These are phyloP conservation scores for Dysmachus trigonus DNA, from an alignment of 2,888 invertebrate species.

Conservation along the genomic window DNA sequence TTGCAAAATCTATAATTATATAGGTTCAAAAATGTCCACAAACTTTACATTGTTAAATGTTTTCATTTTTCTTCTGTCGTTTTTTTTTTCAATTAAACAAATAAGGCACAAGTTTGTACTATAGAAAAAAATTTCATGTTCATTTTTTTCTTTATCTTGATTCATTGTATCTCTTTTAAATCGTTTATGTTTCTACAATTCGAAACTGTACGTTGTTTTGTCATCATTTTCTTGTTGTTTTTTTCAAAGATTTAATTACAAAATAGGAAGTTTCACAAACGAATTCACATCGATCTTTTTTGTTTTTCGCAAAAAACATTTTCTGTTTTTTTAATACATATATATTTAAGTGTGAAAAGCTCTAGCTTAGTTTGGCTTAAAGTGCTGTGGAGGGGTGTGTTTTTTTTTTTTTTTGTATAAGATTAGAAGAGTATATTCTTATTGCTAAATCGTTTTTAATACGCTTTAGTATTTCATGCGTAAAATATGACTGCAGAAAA, in stretches of 20 bases:
- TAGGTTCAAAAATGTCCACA: neutral
- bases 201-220: neutral
- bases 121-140: slow-evolving; percentile 39
- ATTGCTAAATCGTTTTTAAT: neutral
- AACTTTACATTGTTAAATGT: neutral
- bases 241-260: slow-evolving; percentile 2
- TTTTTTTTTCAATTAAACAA: slow-evolving; percentile 22
- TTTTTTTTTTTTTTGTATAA: neutral
- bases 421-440: neutral
- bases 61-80: neutral
- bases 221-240: neutral
- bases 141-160: neutral
- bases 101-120: slow-evolving; percentile 45
- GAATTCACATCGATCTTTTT: neutral
- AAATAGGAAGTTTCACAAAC: slow-evolving; percentile 23
- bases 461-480: neutral
- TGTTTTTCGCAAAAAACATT: neutral
- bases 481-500: neutral
- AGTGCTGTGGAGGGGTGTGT: neutral
- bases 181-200: neutral
- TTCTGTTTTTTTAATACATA: neutral
- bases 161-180: neutral
- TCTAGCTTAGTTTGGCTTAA: neutral
- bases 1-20: neutral
- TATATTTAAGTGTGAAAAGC: neutral